A percentile compares a stretch with the other conserved stretches of the same genome.
phyloP scores from a whole-genome alignment of 2,113 vertebrate genomes.

The Manacus vitellinus region DNA sequence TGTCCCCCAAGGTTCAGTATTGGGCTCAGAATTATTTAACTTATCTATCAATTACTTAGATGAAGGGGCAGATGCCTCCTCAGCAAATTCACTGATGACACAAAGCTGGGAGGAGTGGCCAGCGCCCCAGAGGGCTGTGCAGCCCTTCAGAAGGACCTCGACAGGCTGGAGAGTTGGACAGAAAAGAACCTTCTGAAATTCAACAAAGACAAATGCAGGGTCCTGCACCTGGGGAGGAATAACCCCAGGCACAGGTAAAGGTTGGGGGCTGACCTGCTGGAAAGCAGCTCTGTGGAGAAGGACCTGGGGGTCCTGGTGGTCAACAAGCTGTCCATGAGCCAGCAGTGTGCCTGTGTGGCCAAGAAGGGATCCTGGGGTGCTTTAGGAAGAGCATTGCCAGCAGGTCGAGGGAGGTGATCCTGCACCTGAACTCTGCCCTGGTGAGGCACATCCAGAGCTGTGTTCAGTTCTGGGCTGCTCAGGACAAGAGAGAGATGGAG shows the following conservation, averaged over 20 bases:
- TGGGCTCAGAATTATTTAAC: not conserved
- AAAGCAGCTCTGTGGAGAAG: not conserved
- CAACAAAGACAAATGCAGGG: fast-evolving
- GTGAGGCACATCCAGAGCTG: not conserved
- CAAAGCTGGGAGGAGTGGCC: not conserved
- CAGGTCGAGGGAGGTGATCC: fast-evolving
- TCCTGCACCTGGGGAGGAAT: not conserved
- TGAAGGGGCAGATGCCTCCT: not conserved
- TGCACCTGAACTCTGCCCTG: not conserved
- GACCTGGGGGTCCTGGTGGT: not conserved
- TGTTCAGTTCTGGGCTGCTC: not conserved
- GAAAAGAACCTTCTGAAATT: not conserved
- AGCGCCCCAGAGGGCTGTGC: too few species aligned
- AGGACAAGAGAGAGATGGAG: not conserved
- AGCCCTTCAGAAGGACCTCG: not conserved
- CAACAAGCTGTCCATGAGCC: not conserved
- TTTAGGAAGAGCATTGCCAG: not conserved
- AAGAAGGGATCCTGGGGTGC: not conserved
- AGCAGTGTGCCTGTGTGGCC: not conserved
- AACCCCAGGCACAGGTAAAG: not conserved
- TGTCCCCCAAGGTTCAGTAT: not conserved
- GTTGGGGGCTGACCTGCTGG: not conserved
- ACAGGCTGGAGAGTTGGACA: not conserved
- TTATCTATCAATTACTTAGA: not conserved
- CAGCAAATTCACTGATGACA: not conserved